Conservation (phyloP, 2,113 vertebrate species). For the Callocephalon fimbriatum region DNA sequence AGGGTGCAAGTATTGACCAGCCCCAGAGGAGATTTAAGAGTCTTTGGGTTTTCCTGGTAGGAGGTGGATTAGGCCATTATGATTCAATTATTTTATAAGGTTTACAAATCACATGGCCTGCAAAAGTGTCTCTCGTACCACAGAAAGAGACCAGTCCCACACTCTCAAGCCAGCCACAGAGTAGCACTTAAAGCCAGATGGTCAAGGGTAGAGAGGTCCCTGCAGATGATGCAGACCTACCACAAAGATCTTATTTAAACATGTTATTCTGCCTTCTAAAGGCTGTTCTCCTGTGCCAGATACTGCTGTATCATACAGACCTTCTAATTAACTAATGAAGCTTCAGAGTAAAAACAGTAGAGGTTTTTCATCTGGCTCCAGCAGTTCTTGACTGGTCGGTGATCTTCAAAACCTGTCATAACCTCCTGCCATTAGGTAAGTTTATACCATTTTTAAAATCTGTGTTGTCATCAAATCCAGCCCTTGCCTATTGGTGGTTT, state of each 20-base stretch:
- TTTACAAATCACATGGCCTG: neutral
- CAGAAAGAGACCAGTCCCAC: neutral
- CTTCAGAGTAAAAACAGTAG: neutral
- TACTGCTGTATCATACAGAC: neutral
- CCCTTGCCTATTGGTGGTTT: neutral
- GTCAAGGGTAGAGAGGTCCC: neutral
- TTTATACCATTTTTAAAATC: neutral
- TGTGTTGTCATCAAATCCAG: neutral
- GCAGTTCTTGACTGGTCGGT: neutral
- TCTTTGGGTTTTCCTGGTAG: neutral
- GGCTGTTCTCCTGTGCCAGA: neutral
- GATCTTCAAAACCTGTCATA: neutral
- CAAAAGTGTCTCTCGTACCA: neutral
- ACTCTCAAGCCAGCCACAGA: neutral
- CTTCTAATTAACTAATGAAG: neutral
- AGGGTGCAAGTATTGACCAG: neutral
- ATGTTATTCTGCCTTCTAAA: neutral
- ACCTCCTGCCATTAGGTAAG: neutral
- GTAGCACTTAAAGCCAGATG: neutral
- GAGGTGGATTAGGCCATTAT: neutral
- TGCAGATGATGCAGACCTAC: neutral
- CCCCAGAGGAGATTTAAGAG: neutral
- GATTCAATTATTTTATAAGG: neutral
- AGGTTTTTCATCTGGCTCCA: neutral
- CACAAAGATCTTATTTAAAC: neutral